Base-by-base conservation (phyloP, 2,888 invertebrate species). In the Dynastes hyllus region DNA sequence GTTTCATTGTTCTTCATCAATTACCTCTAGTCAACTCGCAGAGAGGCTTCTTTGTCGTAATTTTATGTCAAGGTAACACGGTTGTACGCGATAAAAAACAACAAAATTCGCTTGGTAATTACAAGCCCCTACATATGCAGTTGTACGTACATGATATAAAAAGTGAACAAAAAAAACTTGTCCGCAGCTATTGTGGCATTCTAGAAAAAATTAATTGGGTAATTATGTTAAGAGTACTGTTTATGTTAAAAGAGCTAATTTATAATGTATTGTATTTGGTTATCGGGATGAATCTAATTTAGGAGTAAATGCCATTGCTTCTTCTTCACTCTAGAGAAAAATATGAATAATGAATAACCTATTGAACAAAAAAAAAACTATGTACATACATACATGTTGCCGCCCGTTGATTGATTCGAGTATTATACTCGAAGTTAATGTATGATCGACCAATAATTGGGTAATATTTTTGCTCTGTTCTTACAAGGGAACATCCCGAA, bases 51-150 rank as follows among this genome's bases (percentile, higher is more conserved):
- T 40, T 67, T 67, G 66, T 40, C 22, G 66, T 67, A 45, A 67
- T 45, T 67, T 67, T 67, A 67, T 67, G 66, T 67, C 66, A 67
- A 67, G 66, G 66, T 45, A 67, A 67, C 16, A 16, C 55, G 22
- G 55, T 6, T 45, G 66, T 40, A 22, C 45, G n/a, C 22, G 40
- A n/a, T 40, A 45, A 40, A 45, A 45, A 67, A n/a, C 40, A 32
- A 63, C 40, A 45, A 45, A 67, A 67, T 45, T 67, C 22, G 22
- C 40, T 67, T 50, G 45, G 40, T 67, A 67, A 67, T 45, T 58
- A 58, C 55, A 22, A 22, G 13, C 22, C 8, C n/a, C 16, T 16
- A 58, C 55, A 22, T 22, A 58, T 58, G 22, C 55, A 67, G 45
- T 11, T 67, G 66, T 65, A 65, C 37, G 66, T 11, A 45, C 32